These are phyloP conservation scores for Hydrocynus forskahlii DNA, from an alignment of 2,797 vertebrate genomes.

Conservation along the genomic window DNA sequence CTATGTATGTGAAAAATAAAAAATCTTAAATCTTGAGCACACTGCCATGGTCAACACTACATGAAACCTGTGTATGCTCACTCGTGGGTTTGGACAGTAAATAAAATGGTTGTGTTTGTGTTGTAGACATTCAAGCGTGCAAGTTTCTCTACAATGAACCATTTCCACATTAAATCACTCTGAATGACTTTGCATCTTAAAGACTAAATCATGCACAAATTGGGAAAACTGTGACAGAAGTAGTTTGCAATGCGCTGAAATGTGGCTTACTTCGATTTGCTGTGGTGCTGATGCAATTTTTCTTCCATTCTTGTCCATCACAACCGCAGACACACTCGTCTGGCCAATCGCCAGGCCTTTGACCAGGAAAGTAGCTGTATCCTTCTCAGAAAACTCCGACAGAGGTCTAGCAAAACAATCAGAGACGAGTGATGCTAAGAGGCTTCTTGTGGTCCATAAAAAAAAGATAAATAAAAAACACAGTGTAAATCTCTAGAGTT, in stretches of 20 bases:
- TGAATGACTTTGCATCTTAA: background rate
- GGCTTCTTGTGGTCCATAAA: background rate
- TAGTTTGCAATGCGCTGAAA: background rate
- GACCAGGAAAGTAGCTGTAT: slow-evolving; percentile 86
- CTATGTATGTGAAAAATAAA: too few species aligned
- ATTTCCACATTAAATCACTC: background rate
- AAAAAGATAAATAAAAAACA: too few species aligned
- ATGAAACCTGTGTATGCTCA: too few species aligned
- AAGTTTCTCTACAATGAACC: too few species aligned
- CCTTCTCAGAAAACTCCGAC: slow-evolving; percentile 80
- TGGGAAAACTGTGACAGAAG: background rate
- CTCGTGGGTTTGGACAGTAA: too few species aligned
- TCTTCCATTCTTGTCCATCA: slow-evolving; percentile 81
- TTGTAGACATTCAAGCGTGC: too few species aligned
- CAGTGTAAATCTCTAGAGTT: background rate
- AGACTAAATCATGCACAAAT: background rate
- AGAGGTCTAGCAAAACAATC: slow-evolving; percentile 74
- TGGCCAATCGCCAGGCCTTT: slow-evolving; percentile 87
- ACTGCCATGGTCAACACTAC: too few species aligned
- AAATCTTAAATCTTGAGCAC: too few species aligned
- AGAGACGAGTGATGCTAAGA: background rate
- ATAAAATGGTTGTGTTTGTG: too few species aligned
- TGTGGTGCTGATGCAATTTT: slow-evolving; percentile 86
- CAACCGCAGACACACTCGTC: slow-evolving; percentile 85
- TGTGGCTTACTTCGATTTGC: slow-evolving; percentile 86